Evolutionary conservation across 1,140 invertebrate species (phyloP).

Genomic region (Pachyrhynchus sulphureomaculatus): DNA sequence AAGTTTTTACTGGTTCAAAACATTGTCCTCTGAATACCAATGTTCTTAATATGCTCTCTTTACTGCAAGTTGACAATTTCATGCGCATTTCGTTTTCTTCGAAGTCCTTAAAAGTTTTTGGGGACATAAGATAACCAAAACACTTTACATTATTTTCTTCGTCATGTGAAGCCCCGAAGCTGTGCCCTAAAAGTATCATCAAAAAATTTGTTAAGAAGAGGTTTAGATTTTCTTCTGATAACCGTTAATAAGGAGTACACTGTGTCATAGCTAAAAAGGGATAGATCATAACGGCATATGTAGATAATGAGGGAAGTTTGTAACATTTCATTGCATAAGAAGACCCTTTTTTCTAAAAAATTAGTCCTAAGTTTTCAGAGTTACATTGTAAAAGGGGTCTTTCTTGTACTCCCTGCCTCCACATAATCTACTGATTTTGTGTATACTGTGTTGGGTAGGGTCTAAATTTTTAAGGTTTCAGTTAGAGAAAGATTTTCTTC

Average conservation of each 20-base stretch:
- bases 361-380: too few relatives aligned
- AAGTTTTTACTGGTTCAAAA: slow-evolving; percentile 18
- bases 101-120: slow-evolving; percentile 10
- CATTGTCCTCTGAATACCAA: slow-evolving; percentile 34
- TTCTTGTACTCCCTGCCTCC: too few relatives aligned
- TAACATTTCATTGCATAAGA: background rate
- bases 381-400: too few relatives aligned
- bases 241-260: background rate
- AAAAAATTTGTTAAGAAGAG: background rate
- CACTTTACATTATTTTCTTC: background rate
- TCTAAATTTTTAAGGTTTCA: too few relatives aligned
- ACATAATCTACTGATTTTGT: too few relatives aligned
- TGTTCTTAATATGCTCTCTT: slow-evolving; percentile 29
- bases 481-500: too few relatives aligned
- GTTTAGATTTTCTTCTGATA: background rate
- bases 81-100: slow-evolving; percentile 3
- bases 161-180: slow-evolving; percentile 19
- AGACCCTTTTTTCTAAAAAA: too few relatives aligned
- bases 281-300: too few relatives aligned
- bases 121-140: slow-evolving; percentile 18
- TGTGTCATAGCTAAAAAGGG: background rate
- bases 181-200: slow-evolving; percentile 16
- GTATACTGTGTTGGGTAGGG: too few relatives aligned
- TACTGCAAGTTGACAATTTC: slow-evolving; percentile 37
- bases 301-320: background rate